Evolutionary conservation across 2,113 vertebrate genomes (phyloP).

Genomic region (Anas platyrhynchos): DNA sequence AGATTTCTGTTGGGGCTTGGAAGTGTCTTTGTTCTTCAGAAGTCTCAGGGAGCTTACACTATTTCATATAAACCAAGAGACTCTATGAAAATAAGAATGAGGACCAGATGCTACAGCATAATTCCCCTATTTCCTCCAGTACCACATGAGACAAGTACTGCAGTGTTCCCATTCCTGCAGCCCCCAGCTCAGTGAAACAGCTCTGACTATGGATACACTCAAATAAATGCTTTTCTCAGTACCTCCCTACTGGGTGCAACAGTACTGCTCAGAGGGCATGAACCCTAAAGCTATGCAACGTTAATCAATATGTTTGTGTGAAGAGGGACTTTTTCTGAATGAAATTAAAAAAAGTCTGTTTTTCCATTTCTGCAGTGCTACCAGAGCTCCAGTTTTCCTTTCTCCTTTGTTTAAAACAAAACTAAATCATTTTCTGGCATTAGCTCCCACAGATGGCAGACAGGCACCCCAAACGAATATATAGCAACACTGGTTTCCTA

Average conservation of each 20-base stretch:
- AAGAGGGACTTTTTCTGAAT: background rate
- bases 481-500: background rate
- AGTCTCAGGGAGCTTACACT: background rate
- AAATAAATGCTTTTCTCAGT: background rate
- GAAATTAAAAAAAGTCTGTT: background rate
- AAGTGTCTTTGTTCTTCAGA: background rate
- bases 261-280: background rate
- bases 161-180: background rate
- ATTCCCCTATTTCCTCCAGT: background rate
- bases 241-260: background rate
- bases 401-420: background rate
- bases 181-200: background rate
- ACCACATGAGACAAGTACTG: rapidly evolving
- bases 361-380: background rate
- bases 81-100: background rate
- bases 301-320: background rate
- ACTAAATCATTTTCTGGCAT: background rate
- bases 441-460: background rate
- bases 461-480: background rate
- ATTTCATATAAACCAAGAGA: background rate
- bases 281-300: background rate
- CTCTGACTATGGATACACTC: background rate
- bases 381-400: background rate
- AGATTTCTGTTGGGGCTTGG: background rate
- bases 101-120: background rate